Percentiles rank a stretch among this genome's conserved stretches.
Evolutionary conservation across 2,888 invertebrate genomes (phyloP).

Genomic region (Beris morrisii): DNA sequence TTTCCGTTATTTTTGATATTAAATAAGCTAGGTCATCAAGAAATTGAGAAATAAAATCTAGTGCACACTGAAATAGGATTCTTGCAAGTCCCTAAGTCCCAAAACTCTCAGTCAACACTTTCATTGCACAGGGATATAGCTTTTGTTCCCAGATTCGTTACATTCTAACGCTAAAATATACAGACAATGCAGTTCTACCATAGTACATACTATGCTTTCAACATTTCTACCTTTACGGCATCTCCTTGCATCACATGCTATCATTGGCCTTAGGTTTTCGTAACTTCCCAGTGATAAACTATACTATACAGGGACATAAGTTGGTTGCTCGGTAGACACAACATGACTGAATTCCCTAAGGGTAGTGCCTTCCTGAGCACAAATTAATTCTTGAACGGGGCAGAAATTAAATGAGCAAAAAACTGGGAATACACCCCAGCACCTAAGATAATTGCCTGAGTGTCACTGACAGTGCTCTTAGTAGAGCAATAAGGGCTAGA

Average conservation of each 20-base stretch:
- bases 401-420: conserved; percentile 6
- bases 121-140: conserved; percentile 16
- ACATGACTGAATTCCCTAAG: conserved; percentile 16
- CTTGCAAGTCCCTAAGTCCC: conserved; percentile 20
- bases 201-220: neutral
- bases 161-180: neutral
- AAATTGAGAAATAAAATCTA: too few species aligned
- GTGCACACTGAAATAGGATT: neutral
- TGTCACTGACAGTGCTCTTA: conserved; percentile 49
- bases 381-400: conserved; percentile 27
- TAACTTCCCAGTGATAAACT: neutral
- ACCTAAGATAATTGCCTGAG: conserved; percentile 55
- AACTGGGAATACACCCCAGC: conserved; percentile 42
- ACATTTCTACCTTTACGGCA: conserved; percentile 10
- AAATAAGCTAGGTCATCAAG: too few species aligned
- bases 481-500: neutral
- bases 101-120: conserved; percentile 20
- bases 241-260: neutral
- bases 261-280: neutral
- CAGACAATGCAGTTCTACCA: neutral
- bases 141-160: conserved; percentile 14
- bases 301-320: neutral
- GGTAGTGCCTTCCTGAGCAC: conserved; percentile 13
- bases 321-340: conserved; percentile 8
- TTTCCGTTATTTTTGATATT: too few species aligned